These are phyloP conservation scores for Camptogramma bilineatum DNA, from an alignment of 2,888 invertebrate species.

Conservation along the genomic window DNA sequence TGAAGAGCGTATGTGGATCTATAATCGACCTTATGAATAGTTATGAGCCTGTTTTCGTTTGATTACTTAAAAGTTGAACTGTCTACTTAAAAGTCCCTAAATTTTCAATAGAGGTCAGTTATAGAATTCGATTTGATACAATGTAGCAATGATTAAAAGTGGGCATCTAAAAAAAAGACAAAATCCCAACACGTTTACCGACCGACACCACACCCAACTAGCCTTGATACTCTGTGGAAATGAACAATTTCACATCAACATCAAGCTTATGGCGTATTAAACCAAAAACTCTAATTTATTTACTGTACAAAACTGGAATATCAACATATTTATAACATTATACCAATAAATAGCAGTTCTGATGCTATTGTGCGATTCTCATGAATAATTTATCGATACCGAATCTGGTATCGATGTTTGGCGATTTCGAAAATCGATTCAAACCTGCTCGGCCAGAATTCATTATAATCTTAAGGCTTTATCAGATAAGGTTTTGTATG, in stretches of 20 bases:
- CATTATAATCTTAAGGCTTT: constrained; percentile 32
- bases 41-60: too few species aligned
- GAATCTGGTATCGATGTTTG: constrained; percentile 74
- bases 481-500: constrained; percentile 47
- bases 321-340: constrained; percentile 55
- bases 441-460: constrained; percentile 63
- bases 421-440: constrained; percentile 76
- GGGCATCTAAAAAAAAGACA: too few species aligned
- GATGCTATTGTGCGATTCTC: constrained; percentile 72
- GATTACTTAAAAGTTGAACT: too few species aligned
- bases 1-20: too few species aligned
- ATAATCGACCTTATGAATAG: too few species aligned
- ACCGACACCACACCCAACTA: neutral
- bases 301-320: constrained; percentile 45
- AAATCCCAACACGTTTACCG: neutral
- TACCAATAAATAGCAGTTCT: constrained; percentile 68
- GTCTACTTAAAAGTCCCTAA: too few species aligned
- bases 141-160: too few species aligned
- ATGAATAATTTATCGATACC: constrained; percentile 76
- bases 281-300: constrained; percentile 33
- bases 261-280: constrained; percentile 1
- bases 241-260: constrained; percentile 4
- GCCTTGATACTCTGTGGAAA: neutral
- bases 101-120: too few species aligned
- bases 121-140: too few species aligned